Percentiles rank a stretch among this genome's conserved stretches.
Conservation (phyloP, 2,113 vertebrate species). For the Corydoras sp. region DNA sequence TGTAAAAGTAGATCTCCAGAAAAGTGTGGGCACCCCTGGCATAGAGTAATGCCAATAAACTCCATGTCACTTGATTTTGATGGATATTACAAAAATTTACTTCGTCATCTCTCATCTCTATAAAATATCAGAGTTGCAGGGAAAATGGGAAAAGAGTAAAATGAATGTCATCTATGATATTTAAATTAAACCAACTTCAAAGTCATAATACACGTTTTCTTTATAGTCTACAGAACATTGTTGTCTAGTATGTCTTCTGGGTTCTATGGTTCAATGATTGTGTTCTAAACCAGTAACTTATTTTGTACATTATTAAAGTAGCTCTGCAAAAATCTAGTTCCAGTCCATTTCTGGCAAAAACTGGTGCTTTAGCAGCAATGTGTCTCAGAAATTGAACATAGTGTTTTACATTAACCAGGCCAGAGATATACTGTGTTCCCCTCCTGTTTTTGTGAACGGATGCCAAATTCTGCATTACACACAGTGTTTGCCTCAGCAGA, state of each 20-base stretch:
- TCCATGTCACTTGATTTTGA: no score
- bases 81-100: no score
- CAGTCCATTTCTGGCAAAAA: neutral
- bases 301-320: conserved; percentile 6
- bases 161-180: neutral
- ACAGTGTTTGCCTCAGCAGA: conserved; percentile 47
- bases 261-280: neutral
- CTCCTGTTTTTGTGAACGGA: conserved; percentile 30
- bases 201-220: neutral
- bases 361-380: conserved; percentile 33
- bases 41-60: no score
- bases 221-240: neutral
- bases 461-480: conserved; percentile 46
- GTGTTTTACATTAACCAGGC: conserved; percentile 43
- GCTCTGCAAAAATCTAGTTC: neutral
- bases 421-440: conserved; percentile 38
- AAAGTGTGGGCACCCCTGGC: no score
- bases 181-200: conserved; percentile 5
- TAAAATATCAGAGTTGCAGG: neutral
- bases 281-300: conserved; percentile 10
- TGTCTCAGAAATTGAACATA: conserved; percentile 31
- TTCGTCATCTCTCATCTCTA: no score
- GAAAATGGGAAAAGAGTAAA: neutral
- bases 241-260: neutral
- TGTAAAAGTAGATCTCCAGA: no score